Conservation (phyloP, 2,113 vertebrate genomes). For the Henicopernis longicauda region DNA sequence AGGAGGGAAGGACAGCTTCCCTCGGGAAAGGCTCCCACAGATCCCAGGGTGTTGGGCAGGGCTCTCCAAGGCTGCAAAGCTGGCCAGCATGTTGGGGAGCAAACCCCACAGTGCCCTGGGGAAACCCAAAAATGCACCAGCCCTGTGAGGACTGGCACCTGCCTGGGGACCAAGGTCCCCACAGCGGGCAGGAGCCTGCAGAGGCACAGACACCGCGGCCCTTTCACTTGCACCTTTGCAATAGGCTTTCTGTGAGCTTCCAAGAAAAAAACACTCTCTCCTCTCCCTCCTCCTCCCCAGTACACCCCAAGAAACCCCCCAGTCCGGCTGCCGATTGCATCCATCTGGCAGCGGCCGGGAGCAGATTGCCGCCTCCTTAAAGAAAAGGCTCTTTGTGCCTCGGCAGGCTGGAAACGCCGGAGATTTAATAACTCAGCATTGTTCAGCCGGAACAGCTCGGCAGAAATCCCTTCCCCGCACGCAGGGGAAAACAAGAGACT, state of each 20-base stretch:
- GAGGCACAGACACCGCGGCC: not conserved
- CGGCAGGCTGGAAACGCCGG: not conserved
- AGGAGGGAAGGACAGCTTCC: not conserved
- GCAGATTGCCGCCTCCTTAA: not conserved
- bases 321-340: not conserved
- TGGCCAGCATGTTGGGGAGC: not conserved
- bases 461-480: not conserved
- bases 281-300: not conserved
- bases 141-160: not conserved
- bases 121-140: not conserved
- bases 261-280: not conserved
- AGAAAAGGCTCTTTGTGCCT: slow-evolving; percentile 43
- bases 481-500: not conserved
- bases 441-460: not conserved
- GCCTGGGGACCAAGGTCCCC: not conserved
- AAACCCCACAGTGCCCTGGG: not conserved
- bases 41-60: not conserved
- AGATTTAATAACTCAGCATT: not conserved
- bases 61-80: not conserved
- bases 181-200: fast-evolving
- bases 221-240: not conserved
- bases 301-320: not conserved
- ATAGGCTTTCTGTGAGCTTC: not conserved
- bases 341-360: not conserved
- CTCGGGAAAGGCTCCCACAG: not conserved